Conservation (phyloP, 2,113 vertebrate species). For the Tauraco erythrolophus region DNA sequence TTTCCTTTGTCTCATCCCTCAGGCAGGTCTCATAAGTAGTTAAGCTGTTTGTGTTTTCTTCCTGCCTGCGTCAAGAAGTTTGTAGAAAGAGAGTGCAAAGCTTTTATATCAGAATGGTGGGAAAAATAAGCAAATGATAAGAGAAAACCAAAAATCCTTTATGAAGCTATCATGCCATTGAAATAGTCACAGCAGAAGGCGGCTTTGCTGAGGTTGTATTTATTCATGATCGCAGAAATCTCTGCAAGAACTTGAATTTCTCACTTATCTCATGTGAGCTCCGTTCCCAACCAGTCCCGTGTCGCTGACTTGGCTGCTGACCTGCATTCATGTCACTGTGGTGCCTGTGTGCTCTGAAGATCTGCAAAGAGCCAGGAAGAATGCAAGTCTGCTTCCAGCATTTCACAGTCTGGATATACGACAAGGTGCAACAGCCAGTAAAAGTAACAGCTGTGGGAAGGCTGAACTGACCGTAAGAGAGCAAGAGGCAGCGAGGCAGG, state of each 20-base stretch:
- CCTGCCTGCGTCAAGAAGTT: not conserved
- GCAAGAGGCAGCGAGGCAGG: not conserved
- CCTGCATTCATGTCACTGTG: accelerated
- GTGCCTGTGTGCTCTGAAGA: not conserved
- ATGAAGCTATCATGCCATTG: not conserved
- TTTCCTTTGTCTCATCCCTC: not conserved
- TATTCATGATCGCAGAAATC: not conserved
- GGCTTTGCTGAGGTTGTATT: not conserved
- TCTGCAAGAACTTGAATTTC: not conserved
- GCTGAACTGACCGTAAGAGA: not conserved
- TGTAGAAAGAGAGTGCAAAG: not conserved
- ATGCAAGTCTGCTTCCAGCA: not conserved
- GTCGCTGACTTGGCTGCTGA: not conserved
- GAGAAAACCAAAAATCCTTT: not conserved
- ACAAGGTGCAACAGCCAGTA: not conserved
- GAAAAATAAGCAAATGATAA: not conserved
- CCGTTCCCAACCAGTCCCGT: not conserved
- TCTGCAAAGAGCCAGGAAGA: not conserved
- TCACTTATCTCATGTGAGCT: not conserved
- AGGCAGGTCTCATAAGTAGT: not conserved
- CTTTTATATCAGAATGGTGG: not conserved
- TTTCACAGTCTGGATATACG: not conserved
- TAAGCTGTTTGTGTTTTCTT: not conserved
- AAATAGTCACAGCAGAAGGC: not conserved
- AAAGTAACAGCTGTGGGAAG: not conserved